phyloP scores from a whole-genome alignment of 2,888 invertebrate species.

The Andrena praecox region DNA sequence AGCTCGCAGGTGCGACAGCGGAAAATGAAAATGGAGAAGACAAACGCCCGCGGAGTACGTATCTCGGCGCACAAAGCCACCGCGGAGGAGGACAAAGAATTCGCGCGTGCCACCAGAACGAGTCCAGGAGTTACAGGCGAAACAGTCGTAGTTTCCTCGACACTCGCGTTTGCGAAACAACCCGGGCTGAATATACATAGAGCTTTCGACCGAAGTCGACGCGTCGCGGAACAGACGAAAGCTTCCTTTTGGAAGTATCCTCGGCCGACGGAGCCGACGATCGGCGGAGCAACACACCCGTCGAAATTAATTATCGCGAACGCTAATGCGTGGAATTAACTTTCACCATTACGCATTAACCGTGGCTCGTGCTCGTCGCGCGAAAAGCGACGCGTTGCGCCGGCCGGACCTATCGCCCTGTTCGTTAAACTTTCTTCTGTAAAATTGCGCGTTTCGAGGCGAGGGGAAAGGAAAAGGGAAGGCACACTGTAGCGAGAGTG shows the following conservation, averaged over 20 bases:
- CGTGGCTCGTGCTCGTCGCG: constrained; percentile 1
- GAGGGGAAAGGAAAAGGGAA: no score
- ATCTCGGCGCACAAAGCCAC: not conserved
- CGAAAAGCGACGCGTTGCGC: not conserved
- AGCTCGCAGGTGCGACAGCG: not conserved
- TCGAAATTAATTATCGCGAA: constrained; percentile 18
- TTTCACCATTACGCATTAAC: constrained; percentile 29
- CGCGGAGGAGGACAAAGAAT: constrained; percentile 50
- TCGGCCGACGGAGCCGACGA: not conserved
- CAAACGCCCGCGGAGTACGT: not conserved
- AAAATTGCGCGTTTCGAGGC: not conserved
- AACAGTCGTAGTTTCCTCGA: constrained; percentile 36
- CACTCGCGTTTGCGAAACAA: constrained; percentile 20
- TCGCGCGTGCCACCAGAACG: constrained; percentile 20
- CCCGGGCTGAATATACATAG: not conserved
- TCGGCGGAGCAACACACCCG: not conserved
- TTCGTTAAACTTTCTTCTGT: not conserved
- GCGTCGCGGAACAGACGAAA: not conserved
- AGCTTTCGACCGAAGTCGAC: not conserved
- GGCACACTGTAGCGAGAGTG: no score
- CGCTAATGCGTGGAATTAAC: not conserved
- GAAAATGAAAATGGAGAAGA: not conserved
- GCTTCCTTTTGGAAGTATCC: constrained; percentile 5
- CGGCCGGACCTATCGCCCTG: not conserved
- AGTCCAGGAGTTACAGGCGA: constrained; percentile 28